Base-by-base conservation (phyloP, 2,888 invertebrate genomes). In the Spodoptera littoralis region DNA sequence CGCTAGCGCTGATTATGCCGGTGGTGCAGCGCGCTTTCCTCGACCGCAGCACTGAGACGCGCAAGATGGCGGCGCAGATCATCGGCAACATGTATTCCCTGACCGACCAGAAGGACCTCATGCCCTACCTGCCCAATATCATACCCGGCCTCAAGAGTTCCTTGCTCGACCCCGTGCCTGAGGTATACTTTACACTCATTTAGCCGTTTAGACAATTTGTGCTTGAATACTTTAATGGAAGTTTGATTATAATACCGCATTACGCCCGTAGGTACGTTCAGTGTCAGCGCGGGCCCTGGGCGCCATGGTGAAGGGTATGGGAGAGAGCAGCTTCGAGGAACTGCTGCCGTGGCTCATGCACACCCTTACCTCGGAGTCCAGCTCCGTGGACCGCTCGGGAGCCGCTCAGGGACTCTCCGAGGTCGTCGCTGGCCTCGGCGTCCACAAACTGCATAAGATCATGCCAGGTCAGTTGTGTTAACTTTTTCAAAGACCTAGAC, bases 11-110 rank as follows among this genome's bases (percentile, higher is more conserved):
- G 57, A 99, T 99, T 84, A 99, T 99, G 99, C 99, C 99, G 0
- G 99, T 99, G 4, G 99, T 99, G 36, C 98, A 99, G 91, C 95
- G 99, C 76, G 99, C 99, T 11, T 99, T 99, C 93, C 97, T 98
- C 94, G 99, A 99, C 93, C 96, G 99, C 71, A 98, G 98, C 54
- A 99, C 99, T 0, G 99, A 99, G 94, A 99, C 99, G 0, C 96
- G 99, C 81, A 99, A 99, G 95, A 99, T 99, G 99, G 99, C 99
- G 1, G 99, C 99, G 3, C 99, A 99, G 95, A 99, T 99, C 88
- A 99, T 99, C 81, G 99, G 99, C 63, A 99, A 99, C 92, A 99
- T 99, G 99, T 99, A 99, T 93, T 99, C 99, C 1, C 95, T 99
- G 50, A 99, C 99, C 0, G 99, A 99, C 93, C 99, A 99, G 91